Percentiles rank a stretch among this genome's conserved stretches.
Evolutionary conservation across 1,140 invertebrate species (phyloP).

Genomic region (Camponotus floridanus): DNA sequence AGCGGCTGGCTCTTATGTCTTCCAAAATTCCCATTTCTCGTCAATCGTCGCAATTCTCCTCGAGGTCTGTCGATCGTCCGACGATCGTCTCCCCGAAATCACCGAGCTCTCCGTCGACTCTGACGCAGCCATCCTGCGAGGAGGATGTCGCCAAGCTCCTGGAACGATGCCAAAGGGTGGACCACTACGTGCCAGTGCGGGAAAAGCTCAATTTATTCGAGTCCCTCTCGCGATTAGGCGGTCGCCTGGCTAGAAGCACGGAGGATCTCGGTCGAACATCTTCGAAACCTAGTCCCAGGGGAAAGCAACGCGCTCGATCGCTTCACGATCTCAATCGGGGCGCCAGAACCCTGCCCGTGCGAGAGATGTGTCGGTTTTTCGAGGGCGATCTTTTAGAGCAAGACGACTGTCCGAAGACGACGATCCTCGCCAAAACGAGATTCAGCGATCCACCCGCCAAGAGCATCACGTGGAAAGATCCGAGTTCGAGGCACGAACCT

Average conservation of each 20-base stretch:
- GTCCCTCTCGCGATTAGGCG: slow-evolving; percentile 86
- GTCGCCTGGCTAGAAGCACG: slow-evolving; percentile 85
- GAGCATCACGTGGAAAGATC: slow-evolving; percentile 68
- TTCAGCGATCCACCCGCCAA: slow-evolving; percentile 66
- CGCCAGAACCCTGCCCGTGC: slow-evolving; percentile 83
- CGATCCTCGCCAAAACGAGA: slow-evolving; percentile 60
- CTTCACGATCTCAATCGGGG: slow-evolving; percentile 87
- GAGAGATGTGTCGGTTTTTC: slow-evolving; percentile 89
- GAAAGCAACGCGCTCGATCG: slow-evolving; percentile 87
- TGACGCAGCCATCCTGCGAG: slow-evolving; percentile 75
- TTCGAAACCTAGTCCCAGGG: slow-evolving; percentile 77
- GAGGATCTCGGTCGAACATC: slow-evolving; percentile 84
- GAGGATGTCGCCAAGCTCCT: slow-evolving; percentile 86
- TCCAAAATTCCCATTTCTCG: slow-evolving; percentile 74
- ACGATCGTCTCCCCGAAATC: neutral
- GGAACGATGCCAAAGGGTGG: slow-evolving; percentile 87
- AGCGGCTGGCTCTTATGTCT: slow-evolving; percentile 65
- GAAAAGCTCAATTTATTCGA: slow-evolving; percentile 89
- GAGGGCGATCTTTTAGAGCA: slow-evolving; percentile 81
- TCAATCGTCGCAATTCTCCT: slow-evolving; percentile 15
- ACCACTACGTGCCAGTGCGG: slow-evolving; percentile 88
- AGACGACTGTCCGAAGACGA: slow-evolving; percentile 38
- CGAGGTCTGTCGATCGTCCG: slow-evolving; percentile 24
- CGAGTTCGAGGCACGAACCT: slow-evolving; percentile 64
- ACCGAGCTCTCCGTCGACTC: slow-evolving; percentile 33